phyloP scores from a whole-genome alignment of 2,888 invertebrate species.

The Hydrotaea diabolus region DNA sequence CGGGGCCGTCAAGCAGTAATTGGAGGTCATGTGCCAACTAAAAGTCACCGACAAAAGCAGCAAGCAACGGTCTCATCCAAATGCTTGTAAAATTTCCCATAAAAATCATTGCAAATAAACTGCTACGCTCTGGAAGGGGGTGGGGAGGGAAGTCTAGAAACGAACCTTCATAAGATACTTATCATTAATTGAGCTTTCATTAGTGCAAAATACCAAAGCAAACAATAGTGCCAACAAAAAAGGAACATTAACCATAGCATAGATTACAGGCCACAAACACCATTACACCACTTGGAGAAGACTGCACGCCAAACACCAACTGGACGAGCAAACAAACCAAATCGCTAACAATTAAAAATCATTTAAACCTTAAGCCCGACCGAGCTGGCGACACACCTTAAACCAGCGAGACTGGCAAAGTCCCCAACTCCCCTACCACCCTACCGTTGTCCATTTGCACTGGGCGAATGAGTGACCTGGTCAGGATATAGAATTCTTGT shows the following conservation, averaged over 20 bases:
- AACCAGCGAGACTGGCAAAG: conserved; percentile 63
- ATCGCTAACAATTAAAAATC: conserved; percentile 65
- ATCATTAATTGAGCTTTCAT: conserved; percentile 62
- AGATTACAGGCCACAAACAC: conserved; percentile 6
- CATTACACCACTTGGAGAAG: not conserved
- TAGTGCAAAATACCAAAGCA: conserved; percentile 27
- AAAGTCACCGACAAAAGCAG: conserved; percentile 26
- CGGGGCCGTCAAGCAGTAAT: conserved; percentile 32
- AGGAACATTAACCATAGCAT: conserved; percentile 47
- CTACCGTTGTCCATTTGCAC: no score
- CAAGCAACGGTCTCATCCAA: conserved; percentile 23
- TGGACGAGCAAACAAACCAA: conserved; percentile 55
- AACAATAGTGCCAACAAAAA: not conserved
- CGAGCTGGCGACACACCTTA: conserved; percentile 66
- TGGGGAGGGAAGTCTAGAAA: not conserved
- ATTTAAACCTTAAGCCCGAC: conserved; percentile 41
- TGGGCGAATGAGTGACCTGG: conserved; percentile 1
- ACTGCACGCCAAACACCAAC: not conserved
- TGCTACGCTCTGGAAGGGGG: not conserved
- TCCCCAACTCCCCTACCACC: not conserved
- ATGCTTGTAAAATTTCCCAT: not conserved
- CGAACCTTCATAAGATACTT: conserved; percentile 53
- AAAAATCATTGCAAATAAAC: conserved; percentile 37
- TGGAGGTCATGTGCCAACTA: conserved; percentile 56
- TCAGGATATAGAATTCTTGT: not conserved